These are phyloP conservation scores for Macquaria australasica DNA, from an alignment of 2,113 vertebrate genomes.

Conservation along the genomic window DNA sequence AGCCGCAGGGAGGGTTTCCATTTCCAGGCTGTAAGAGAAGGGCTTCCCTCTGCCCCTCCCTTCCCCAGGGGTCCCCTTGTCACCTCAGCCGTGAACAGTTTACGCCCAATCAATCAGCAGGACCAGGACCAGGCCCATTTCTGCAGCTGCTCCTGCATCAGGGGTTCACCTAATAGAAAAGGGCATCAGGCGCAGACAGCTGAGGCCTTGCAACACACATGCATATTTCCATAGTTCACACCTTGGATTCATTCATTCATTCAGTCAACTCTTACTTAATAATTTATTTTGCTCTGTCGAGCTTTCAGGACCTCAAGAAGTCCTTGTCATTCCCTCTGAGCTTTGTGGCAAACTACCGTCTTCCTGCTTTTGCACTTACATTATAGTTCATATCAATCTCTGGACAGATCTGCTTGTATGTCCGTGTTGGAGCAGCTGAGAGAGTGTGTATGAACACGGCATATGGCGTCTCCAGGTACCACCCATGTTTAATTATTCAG, in stretches of 20 bases:
- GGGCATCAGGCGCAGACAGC: slow-evolving; percentile 59
- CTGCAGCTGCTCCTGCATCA: slow-evolving; percentile 76
- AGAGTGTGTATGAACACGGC: slow-evolving; percentile 38
- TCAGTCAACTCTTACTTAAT: slow-evolving; percentile 14
- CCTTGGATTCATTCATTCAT: slow-evolving; percentile 44
- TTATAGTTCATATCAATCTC: slow-evolving; percentile 16
- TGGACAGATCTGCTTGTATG: slow-evolving; percentile 33
- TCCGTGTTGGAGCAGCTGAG: slow-evolving; percentile 39
- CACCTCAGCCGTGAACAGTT: slow-evolving; percentile 79
- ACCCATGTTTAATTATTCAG: slow-evolving; percentile 84
- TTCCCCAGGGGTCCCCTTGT: slow-evolving; percentile 71
- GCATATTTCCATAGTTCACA: slow-evolving; percentile 40
- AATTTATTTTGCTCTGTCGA: neutral
- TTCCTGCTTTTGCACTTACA: neutral
- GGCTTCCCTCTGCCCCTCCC: slow-evolving; percentile 43
- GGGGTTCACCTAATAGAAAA: slow-evolving; percentile 67
- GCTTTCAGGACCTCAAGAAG: neutral
- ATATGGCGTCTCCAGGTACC: slow-evolving; percentile 79
- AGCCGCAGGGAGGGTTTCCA: slow-evolving; percentile 46
- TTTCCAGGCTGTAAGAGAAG: slow-evolving; percentile 55
- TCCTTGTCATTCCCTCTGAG: slow-evolving; percentile 4
- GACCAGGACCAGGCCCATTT: slow-evolving; percentile 54
- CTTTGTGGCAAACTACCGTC: slow-evolving; percentile 24
- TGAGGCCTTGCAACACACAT: slow-evolving; percentile 62
- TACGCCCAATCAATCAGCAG: slow-evolving; percentile 79